Percentiles rank a stretch among this genome's conserved stretches.
These are phyloP conservation scores for Melinaea menophilus DNA, from an alignment of 2,888 invertebrate species.

Conservation along the genomic window DNA sequence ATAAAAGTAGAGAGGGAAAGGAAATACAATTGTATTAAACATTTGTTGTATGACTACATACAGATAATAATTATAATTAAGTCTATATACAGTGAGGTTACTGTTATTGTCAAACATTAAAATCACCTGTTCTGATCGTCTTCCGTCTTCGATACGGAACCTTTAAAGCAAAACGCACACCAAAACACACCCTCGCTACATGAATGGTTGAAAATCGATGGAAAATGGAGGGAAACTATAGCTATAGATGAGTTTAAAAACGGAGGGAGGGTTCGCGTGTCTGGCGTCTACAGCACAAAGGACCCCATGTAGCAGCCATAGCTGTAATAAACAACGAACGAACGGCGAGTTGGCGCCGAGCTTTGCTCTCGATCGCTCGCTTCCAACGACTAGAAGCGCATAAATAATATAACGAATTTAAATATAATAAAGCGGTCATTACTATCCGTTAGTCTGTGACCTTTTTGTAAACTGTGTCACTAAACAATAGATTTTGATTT, in stretches of 20 bases:
- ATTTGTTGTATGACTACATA: too few species aligned
- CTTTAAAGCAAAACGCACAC: slow-evolving; percentile 9
- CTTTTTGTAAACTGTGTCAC: slow-evolving; percentile 27
- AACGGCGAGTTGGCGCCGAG: slow-evolving; percentile 68
- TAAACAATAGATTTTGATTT: slow-evolving; percentile 23
- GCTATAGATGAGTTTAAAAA: slow-evolving; percentile 46
- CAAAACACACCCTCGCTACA: slow-evolving; percentile 13
- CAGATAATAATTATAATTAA: too few species aligned
- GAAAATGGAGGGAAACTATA: slow-evolving; percentile 46
- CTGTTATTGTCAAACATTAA: too few species aligned
- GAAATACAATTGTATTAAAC: too few species aligned
- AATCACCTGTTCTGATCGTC: too few species aligned
- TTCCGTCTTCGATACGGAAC: not conserved
- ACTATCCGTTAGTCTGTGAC: slow-evolving; percentile 13
- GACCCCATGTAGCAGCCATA: slow-evolving; percentile 65
- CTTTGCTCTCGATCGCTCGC: slow-evolving; percentile 72
- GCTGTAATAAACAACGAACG: slow-evolving; percentile 46
- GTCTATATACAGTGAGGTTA: too few species aligned
- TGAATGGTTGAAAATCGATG: slow-evolving; percentile 41
- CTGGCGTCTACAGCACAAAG: slow-evolving; percentile 65
- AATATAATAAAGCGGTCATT: slow-evolving; percentile 27
- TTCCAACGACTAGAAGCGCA: slow-evolving; percentile 52
- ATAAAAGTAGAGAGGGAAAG: too few species aligned
- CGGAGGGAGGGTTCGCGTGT: slow-evolving; percentile 65
- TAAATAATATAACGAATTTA: slow-evolving; percentile 30